phyloP scores from a whole-genome alignment of 2,113 vertebrate genomes.

The Gallinago undulata region DNA sequence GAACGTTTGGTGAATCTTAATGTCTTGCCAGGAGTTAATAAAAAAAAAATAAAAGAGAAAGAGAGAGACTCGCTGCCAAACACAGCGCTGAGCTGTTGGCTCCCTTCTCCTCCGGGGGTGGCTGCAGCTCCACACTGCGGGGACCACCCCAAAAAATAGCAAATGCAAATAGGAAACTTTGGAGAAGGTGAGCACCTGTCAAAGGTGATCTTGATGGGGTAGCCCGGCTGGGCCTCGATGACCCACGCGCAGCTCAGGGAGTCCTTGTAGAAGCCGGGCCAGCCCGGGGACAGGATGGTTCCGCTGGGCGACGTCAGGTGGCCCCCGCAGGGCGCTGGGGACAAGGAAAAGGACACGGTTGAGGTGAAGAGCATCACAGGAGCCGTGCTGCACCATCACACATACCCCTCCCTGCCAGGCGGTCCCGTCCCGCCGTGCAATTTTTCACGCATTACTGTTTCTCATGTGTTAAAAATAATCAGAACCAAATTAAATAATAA shows the following conservation, averaged over 20 bases:
- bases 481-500: neutral
- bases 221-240: slow-evolving; percentile 95
- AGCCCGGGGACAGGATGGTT: slow-evolving; percentile 96
- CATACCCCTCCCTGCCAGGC: neutral
- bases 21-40: neutral
- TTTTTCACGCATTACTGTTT: accelerated
- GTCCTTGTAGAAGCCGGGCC: slow-evolving; percentile 99
- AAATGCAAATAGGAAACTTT: accelerated
- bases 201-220: slow-evolving; percentile 99
- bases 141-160: neutral
- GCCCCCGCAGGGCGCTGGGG: slow-evolving; percentile 92
- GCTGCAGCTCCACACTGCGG: neutral
- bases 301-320: slow-evolving; percentile 92
- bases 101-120: neutral
- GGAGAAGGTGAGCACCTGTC: slow-evolving; percentile 82
- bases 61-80: neutral
- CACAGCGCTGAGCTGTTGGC: accelerated
- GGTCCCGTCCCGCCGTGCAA: accelerated
- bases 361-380: accelerated
- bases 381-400: accelerated
- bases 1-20: neutral
- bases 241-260: slow-evolving; percentile 98
- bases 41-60: too few relatives aligned
- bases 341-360: neutral
- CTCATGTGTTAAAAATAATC: accelerated